Evolutionary conservation across 1,140 invertebrate genomes (phyloP).

Genomic region (Dryas iulia): DNA sequence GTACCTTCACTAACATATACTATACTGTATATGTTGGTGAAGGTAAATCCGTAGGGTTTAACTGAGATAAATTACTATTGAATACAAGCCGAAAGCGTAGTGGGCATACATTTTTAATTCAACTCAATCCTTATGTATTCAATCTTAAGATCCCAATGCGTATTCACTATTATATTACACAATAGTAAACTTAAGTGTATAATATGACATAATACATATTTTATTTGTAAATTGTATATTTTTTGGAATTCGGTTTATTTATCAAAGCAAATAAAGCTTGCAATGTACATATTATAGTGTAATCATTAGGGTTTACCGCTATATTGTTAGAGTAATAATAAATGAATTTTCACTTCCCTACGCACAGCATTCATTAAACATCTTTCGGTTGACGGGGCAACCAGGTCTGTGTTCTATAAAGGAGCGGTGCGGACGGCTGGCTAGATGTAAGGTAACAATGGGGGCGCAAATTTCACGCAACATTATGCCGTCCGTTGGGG

Average conservation of each 20-base stretch:
- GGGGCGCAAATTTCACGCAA: conserved; percentile 72
- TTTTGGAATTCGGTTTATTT: neutral
- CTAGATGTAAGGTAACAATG: conserved; percentile 63
- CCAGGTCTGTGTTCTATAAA: conserved; percentile 59
- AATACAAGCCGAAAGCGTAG: conserved; percentile 9
- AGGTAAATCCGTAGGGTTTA: conserved; percentile 7
- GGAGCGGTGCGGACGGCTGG: conserved; percentile 50
- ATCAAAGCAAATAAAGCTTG: neutral
- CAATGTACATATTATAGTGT: neutral
- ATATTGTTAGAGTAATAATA: conserved; percentile 10
- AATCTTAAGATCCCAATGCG: neutral
- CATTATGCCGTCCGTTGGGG: conserved; percentile 58
- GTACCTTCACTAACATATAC: no score
- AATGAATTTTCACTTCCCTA: conserved; percentile 29
- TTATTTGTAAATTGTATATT: no score
- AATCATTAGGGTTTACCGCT: neutral
- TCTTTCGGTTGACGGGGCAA: conserved; percentile 53
- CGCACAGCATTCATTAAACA: conserved; percentile 42
- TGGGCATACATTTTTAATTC: conserved; percentile 20
- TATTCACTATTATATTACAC: neutral
- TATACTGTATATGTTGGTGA: neutral
- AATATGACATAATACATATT: no score
- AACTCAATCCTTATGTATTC: conserved; percentile 3
- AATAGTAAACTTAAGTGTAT: no score
- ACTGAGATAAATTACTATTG: conserved; percentile 18